Evolutionary conservation across 2,888 invertebrate species (phyloP).

Genomic region (Drosophila pseudotakahashii): DNA sequence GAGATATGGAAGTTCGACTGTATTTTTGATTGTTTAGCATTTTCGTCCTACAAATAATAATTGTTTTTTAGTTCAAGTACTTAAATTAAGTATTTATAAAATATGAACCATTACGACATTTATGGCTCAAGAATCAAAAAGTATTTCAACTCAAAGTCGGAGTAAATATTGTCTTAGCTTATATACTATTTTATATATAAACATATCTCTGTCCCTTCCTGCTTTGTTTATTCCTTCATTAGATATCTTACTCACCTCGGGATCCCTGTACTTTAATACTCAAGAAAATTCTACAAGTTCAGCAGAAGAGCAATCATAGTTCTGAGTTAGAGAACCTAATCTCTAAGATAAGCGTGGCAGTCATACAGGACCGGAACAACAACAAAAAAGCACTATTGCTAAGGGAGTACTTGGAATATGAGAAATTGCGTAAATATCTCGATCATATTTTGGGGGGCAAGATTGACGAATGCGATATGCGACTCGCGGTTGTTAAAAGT

Average conservation of each 20-base stretch:
- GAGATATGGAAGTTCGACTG: slow-evolving; percentile 1
- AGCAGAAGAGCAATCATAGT: not conserved
- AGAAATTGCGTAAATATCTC: slow-evolving; percentile 4
- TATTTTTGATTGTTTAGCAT: not conserved
- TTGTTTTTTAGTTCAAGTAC: not conserved
- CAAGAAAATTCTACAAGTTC: not conserved
- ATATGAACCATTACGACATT: too few relatives aligned
- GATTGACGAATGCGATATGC: slow-evolving; percentile 15
- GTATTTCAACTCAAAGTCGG: not conserved
- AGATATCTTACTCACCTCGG: not conserved
- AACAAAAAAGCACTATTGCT: not conserved
- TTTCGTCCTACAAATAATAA: not conserved
- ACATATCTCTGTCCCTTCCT: not conserved
- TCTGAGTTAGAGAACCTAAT: not conserved
- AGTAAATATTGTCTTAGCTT: not conserved
- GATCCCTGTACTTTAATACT: not conserved
- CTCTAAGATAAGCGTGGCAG: not conserved
- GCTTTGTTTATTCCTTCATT: not conserved
- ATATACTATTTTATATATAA: not conserved
- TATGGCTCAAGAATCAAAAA: not conserved
- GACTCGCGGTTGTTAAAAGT: slow-evolving; percentile 7
- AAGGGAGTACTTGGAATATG: not conserved
- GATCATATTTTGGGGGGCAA: slow-evolving; percentile 12
- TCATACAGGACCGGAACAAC: not conserved
- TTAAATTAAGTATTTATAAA: too few relatives aligned